phyloP scores from a whole-genome alignment of 2,888 invertebrate genomes.

The Agrochola litura region DNA sequence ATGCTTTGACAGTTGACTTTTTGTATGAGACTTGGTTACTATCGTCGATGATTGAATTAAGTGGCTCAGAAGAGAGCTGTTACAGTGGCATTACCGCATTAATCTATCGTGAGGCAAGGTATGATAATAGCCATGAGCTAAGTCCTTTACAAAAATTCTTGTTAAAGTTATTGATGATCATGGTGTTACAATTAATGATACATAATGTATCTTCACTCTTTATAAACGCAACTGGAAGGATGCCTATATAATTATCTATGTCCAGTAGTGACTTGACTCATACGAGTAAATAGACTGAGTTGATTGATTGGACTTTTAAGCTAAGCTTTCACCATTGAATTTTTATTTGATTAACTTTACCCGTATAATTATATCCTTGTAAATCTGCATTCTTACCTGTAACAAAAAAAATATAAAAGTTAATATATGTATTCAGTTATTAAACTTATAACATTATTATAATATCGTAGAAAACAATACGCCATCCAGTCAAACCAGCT shows the following conservation, averaged over 20 bases:
- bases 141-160: neutral
- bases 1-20: neutral
- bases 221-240: neutral
- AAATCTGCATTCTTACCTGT: conserved; percentile 61
- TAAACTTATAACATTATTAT: neutral
- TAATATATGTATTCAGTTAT: conserved; percentile 1
- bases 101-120: neutral
- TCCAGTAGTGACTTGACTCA: neutral
- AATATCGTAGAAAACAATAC: conserved; percentile 10
- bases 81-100: neutral
- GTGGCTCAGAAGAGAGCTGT: neutral
- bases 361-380: neutral
- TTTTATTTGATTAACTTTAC: conserved; percentile 21
- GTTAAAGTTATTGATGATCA: neutral
- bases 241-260: neutral
- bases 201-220: neutral
- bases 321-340: neutral
- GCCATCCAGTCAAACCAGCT: conserved; percentile 1
- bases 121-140: neutral
- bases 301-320: neutral
- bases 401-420: conserved; percentile 57
- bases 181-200: neutral
- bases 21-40: neutral
- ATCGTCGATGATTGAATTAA: neutral
- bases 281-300: too few species aligned